Percentiles rank a stretch among this genome's conserved stretches.
phyloP scores from a whole-genome alignment of 2,113 vertebrate species.

The Hippolais icterina region DNA sequence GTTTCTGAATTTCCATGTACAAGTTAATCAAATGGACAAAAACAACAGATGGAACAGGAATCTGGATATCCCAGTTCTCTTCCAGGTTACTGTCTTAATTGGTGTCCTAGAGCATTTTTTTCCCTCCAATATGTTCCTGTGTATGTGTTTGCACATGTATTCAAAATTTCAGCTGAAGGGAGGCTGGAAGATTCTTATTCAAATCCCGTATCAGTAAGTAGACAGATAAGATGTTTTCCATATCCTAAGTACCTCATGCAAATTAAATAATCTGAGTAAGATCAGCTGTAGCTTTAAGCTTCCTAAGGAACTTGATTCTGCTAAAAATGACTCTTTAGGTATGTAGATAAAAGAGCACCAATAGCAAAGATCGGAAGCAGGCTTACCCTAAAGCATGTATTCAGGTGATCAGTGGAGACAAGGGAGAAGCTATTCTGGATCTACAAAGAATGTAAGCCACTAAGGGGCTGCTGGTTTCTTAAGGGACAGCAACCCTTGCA shows the following conservation, averaged over 20 bases:
- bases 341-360: neutral
- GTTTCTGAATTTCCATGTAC: neutral
- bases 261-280: neutral
- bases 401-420: neutral
- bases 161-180: neutral
- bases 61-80: neutral
- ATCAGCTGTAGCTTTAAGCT: neutral
- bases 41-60: slow-evolving; percentile 18
- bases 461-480: neutral
- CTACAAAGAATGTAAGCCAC: neutral
- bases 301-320: neutral
- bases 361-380: neutral
- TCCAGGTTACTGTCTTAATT: slow-evolving; percentile 31
- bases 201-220: neutral
- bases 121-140: neutral
- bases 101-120: neutral
- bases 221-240: neutral
- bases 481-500: neutral
- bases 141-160: neutral
- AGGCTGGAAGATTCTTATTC: neutral
- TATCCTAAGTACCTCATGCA: neutral
- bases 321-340: neutral
- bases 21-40: slow-evolving; percentile 28
- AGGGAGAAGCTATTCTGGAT: neutral
- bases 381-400: neutral